A percentile compares a stretch with the other conserved stretches of the same genome.
phyloP scores from a whole-genome alignment of 2,113 vertebrate species.

The Malurus elegans region DNA sequence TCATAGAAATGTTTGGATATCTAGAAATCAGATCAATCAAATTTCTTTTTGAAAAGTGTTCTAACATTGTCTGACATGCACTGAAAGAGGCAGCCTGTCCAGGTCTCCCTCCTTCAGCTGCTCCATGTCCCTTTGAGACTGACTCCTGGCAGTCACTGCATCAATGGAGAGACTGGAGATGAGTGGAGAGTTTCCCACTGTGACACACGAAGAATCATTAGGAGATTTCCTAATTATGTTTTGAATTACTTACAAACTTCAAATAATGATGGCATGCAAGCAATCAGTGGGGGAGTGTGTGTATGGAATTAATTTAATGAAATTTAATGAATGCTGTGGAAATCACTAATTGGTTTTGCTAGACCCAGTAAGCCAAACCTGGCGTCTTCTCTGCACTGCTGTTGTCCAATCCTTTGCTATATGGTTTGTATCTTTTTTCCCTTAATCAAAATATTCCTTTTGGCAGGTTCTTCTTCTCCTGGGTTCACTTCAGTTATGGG shows the following conservation, averaged over 20 bases:
- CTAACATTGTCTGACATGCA: background rate
- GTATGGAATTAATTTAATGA: constrained; percentile 36
- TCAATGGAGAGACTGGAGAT: background rate
- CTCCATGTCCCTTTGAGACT: background rate
- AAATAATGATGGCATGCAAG: background rate
- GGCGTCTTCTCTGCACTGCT: background rate
- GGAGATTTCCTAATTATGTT: constrained; percentile 33
- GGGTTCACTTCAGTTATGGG: background rate
- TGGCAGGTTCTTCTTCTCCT: background rate
- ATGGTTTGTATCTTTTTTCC: background rate
- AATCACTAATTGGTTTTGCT: constrained; percentile 14
- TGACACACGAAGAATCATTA: background rate
- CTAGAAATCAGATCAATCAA: background rate
- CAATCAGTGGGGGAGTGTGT: background rate
- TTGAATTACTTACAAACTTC: constrained; percentile 21
- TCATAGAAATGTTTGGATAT: background rate
- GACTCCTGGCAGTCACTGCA: background rate
- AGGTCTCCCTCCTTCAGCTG: background rate
- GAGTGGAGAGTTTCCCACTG: background rate
- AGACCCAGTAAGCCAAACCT: background rate
- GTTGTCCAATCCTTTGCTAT: background rate
- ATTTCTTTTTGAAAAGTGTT: background rate
- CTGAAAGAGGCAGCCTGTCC: background rate
- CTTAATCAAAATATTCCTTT: constrained; percentile 1
- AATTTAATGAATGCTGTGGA: constrained; percentile 4